Percentiles rank a stretch among this genome's conserved stretches.
These are phyloP conservation scores for Damaliscus lunatus DNA, from an alignment of 2,113 vertebrate genomes.

Conservation along the genomic window DNA sequence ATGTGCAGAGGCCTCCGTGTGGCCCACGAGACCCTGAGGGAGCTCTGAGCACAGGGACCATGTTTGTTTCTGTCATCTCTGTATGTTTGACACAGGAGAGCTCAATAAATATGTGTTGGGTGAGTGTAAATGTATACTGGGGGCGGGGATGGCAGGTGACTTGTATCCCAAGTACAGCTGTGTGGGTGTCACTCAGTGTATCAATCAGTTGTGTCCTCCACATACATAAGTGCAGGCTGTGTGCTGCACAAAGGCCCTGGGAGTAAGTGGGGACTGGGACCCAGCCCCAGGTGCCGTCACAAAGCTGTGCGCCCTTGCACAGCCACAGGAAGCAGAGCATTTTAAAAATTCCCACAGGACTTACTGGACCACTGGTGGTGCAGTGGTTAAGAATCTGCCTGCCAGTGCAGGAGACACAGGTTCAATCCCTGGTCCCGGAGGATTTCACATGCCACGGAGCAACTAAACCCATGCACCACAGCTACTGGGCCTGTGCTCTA, in stretches of 20 bases:
- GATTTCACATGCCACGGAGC: neutral
- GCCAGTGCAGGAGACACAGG: neutral
- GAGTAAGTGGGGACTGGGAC: neutral
- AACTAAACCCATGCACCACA: neutral
- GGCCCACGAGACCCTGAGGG: neutral
- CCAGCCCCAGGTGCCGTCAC: neutral
- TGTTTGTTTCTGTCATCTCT: neutral
- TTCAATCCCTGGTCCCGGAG: neutral
- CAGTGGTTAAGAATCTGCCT: neutral
- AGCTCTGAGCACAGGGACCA: neutral
- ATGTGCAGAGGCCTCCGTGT: neutral
- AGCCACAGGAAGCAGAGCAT: neutral
- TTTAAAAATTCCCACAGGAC: neutral
- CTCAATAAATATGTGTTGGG: neutral
- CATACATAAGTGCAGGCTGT: neutral
- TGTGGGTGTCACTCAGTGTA: neutral
- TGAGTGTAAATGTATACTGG: neutral
- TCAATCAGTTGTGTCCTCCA: neutral
- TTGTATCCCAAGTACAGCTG: neutral
- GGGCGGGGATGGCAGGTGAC: neutral
- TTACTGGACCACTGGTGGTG: neutral
- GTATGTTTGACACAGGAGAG: neutral
- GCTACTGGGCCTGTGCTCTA: neutral
- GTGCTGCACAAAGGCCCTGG: neutral
- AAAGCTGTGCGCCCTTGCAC: neutral